A percentile compares a stretch with the other conserved stretches of the same genome.
These are phyloP conservation scores for Vollenhovia emeryi DNA, from an alignment of 1,140 invertebrate species.

Conservation along the genomic window DNA sequence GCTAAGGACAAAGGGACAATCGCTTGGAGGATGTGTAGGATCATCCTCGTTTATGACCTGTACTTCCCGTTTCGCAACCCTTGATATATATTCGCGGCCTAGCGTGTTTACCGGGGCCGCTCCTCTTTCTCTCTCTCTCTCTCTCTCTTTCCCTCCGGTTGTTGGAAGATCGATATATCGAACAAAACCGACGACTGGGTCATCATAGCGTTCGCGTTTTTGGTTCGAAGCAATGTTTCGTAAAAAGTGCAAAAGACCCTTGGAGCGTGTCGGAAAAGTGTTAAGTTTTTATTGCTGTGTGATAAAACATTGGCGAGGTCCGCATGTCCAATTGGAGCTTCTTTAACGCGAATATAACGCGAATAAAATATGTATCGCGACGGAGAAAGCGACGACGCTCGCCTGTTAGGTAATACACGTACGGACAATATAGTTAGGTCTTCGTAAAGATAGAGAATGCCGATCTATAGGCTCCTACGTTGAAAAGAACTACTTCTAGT, in stretches of 20 bases:
- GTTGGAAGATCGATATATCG: slow-evolving; percentile 80
- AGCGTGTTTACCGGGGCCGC: slow-evolving; percentile 1
- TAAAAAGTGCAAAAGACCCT: background rate
- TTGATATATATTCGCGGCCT: background rate
- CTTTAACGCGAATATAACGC: background rate
- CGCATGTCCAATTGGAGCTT: background rate
- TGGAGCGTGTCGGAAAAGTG: background rate
- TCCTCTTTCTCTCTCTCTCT: background rate
- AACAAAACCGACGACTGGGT: slow-evolving; percentile 71
- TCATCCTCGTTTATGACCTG: background rate
- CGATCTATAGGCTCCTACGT: slow-evolving; percentile 19
- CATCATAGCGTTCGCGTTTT: slow-evolving; percentile 55
- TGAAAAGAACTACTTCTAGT: slow-evolving; percentile 47
- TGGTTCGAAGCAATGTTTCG: slow-evolving; percentile 32
- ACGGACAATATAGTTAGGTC: slow-evolving; percentile 35
- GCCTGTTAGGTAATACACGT: slow-evolving; percentile 29
- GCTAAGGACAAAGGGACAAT: background rate
- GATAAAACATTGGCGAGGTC: background rate
- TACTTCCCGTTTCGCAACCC: background rate
- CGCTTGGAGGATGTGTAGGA: background rate
- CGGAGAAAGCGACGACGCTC: background rate
- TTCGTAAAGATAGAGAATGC: background rate
- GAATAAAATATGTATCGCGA: slow-evolving; percentile 41
- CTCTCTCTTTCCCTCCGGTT: slow-evolving; percentile 26
- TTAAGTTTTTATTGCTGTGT: background rate